These are phyloP conservation scores for Cyanoramphus novaezelandiae DNA, from an alignment of 2,113 vertebrate species.

Conservation along the genomic window DNA sequence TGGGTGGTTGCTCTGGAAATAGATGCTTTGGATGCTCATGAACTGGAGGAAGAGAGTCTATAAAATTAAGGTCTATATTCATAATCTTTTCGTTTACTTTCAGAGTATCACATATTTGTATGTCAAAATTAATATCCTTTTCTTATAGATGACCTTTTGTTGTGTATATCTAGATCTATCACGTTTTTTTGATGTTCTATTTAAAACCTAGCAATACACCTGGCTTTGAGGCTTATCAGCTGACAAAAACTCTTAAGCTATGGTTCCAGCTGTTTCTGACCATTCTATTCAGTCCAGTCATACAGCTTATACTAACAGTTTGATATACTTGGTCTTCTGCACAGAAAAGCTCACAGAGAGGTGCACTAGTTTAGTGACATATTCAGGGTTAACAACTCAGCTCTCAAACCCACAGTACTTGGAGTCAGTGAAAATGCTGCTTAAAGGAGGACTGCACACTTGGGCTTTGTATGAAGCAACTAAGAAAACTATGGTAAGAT, in stretches of 20 bases:
- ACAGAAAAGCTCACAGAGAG: neutral
- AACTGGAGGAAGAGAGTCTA: neutral
- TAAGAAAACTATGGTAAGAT: neutral
- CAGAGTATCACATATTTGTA: neutral
- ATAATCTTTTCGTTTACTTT: neutral
- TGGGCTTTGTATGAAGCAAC: neutral
- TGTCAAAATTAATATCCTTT: neutral
- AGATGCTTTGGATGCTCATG: neutral
- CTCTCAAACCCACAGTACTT: neutral
- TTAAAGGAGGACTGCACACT: neutral
- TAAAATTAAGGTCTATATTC: neutral
- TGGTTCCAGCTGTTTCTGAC: neutral
- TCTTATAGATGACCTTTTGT: neutral
- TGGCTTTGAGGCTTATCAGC: neutral
- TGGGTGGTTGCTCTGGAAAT: neutral
- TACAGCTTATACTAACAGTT: neutral
- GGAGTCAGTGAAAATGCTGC: neutral
- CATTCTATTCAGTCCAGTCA: neutral
- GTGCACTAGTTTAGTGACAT: neutral
- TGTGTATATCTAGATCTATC: neutral
- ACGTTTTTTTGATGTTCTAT: rapidly evolving
- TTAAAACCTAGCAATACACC: neutral
- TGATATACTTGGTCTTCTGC: neutral
- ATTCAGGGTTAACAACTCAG: neutral
- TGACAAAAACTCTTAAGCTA: neutral